Evolutionary conservation across 1,140 invertebrate genomes (phyloP).

Genomic region (Pygmarrhopalites habei): DNA sequence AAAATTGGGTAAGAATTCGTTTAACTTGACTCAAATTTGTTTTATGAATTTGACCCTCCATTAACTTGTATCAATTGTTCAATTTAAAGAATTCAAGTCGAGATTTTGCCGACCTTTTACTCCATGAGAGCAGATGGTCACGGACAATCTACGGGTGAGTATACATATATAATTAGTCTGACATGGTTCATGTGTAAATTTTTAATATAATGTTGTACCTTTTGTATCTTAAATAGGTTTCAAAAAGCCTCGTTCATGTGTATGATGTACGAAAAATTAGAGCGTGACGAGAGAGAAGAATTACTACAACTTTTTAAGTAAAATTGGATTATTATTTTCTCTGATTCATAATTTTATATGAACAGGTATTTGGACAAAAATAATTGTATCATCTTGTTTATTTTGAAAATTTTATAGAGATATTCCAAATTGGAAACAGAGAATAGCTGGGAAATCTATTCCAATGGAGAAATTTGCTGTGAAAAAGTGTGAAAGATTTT

Average conservation of each 20-base stretch:
- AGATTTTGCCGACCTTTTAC: slow-evolving; percentile 62
- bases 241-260: slow-evolving; percentile 74
- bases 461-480: slow-evolving; percentile 94
- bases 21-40: too few species aligned
- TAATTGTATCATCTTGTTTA: neutral
- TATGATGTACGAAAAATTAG: slow-evolving; percentile 57
- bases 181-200: too few species aligned
- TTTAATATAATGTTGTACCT: too few species aligned
- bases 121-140: slow-evolving; percentile 81
- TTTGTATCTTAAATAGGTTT: too few species aligned
- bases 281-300: slow-evolving; percentile 47
- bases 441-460: slow-evolving; percentile 90
- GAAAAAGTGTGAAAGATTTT: slow-evolving; percentile 71
- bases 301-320: slow-evolving; percentile 57
- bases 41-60: too few species aligned
- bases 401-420: slow-evolving; percentile 50
- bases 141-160: slow-evolving; percentile 81
- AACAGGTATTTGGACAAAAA: neutral
- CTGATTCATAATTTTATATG: neutral
- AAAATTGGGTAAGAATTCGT: too few species aligned
- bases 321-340: neutral
- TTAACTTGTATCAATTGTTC: too few species aligned
- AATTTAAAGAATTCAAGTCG: slow-evolving; percentile 62
- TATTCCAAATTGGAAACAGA: slow-evolving; percentile 72
- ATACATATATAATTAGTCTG: too few species aligned